Base-by-base conservation (phyloP, 1,140 invertebrate species). In the Drosophila punjabiensis region DNA sequence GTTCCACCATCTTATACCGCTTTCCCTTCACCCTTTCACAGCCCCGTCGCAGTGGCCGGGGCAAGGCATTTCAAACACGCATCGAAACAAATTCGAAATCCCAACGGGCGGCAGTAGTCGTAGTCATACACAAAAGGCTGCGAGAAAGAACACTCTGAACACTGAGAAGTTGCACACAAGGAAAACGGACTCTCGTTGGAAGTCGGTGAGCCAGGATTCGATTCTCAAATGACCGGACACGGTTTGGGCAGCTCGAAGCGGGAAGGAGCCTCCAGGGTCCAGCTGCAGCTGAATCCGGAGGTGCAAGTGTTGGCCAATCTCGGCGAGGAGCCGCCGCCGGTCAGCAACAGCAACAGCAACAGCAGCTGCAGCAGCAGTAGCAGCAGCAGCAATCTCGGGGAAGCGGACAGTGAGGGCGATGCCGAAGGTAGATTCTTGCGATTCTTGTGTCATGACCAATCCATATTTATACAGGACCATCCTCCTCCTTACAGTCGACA, bases 51-150 rank as follows among this genome's bases (percentile, higher is more conserved):
- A 77, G 55, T 61, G 43, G 58, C 66, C 28, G 52, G 58, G 58
- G 65, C 43, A 16, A 62, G 62, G 59, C 65, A 52, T 32, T 79
- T 79, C 75, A 62, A 69, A 56, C 53, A 78, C 75, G 76, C 76
- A 79, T 78, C 59, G 75, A 69, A 79, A 79, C 48, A 63, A 61
- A 68, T 78, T 79, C 53, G 24, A 47, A 41, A 48, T 73, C 66
- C 30, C 56, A 48, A 63, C 16, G 64, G 58, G 8, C 18, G 52
- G 16, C 45, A 20, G 8, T 18, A 14, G 37, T n/a, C 18, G 24
- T 6, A 33, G 16, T 7, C 13, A 43, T 3, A 11, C 32, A 20
- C 32, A 20, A 37, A 16, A 33, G 32, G 2, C 18, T 5, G 24
- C 24, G 20, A 16, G 13, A 18, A 20, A 18, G 11, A 55, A 18